Conservation (phyloP, 2,797 vertebrate species). For the Sparus aurata region DNA sequence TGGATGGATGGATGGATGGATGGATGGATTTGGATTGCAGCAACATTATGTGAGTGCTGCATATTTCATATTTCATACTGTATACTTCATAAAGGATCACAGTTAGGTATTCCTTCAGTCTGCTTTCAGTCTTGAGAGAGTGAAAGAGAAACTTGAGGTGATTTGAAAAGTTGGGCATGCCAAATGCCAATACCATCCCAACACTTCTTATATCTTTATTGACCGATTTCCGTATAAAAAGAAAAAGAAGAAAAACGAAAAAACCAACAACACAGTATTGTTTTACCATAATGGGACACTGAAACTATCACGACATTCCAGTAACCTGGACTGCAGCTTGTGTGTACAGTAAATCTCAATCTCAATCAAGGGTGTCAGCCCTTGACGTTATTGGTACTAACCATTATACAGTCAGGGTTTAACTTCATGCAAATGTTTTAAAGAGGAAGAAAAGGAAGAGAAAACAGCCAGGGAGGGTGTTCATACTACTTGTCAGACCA, state of each 20-base stretch:
- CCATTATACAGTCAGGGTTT: neutral
- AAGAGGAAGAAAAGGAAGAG: too few relatives aligned
- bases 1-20: too few relatives aligned
- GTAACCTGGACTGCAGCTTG: too few relatives aligned
- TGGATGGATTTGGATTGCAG: constrained; percentile 2
- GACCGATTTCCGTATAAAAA: too few relatives aligned
- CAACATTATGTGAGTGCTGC: constrained; percentile 25
- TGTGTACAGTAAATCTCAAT: too few relatives aligned
- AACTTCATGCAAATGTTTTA: neutral
- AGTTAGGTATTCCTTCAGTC: neutral
- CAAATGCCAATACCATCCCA: neutral
- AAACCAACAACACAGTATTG: too few relatives aligned
- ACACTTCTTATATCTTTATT: neutral
- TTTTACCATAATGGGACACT: too few relatives aligned
- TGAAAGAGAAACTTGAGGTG: neutral
- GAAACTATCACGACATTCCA: too few relatives aligned
- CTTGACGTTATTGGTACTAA: neutral
- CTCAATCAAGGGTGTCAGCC: too few relatives aligned
- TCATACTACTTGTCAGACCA: neutral
- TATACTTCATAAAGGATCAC: too few relatives aligned
- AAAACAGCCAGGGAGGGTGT: neutral
- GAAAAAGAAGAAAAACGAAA: neutral
- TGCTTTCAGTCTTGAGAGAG: neutral
- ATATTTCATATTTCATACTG: neutral
- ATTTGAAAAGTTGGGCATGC: neutral